Evolutionary conservation across 2,888 invertebrate genomes (phyloP).

Genomic region (Hirtodrosophila cameraria): DNA sequence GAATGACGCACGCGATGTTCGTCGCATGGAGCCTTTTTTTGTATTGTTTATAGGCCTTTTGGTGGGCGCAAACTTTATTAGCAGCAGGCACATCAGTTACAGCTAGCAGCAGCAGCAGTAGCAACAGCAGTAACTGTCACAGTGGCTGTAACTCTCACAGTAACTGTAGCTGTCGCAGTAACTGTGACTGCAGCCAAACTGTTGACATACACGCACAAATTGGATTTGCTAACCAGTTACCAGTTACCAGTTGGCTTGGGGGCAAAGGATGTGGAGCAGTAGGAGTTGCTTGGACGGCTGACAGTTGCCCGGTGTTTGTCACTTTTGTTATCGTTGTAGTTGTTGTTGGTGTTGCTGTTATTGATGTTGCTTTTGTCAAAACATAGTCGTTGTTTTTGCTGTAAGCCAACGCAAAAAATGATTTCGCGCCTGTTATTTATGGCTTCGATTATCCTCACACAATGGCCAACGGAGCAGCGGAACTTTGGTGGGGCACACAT

Average conservation of each 20-base stretch:
- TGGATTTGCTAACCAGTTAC: conserved; percentile 77
- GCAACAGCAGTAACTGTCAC: conserved; percentile 15
- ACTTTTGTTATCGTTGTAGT: conserved; percentile 46
- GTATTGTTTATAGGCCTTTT: neutral
- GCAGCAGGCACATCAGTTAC: conserved; percentile 8
- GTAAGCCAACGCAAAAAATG: conserved; percentile 40
- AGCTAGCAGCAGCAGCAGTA: conserved; percentile 19
- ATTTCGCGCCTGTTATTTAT: conserved; percentile 77
- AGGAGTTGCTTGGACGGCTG: conserved; percentile 29
- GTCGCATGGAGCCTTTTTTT: conserved; percentile 22
- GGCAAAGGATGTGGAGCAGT: neutral
- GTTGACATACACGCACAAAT: conserved; percentile 76
- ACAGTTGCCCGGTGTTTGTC: conserved; percentile 74
- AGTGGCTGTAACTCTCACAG: conserved; percentile 30
- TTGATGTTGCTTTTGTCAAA: conserved; percentile 20
- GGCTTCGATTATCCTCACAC: conserved; percentile 77
- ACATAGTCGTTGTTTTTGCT: conserved; percentile 26
- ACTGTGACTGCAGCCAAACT: conserved; percentile 56
- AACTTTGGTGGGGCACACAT: too few relatives aligned
- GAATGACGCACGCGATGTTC: conserved; percentile 48
- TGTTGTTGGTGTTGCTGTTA: neutral
- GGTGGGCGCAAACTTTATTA: conserved; percentile 18
- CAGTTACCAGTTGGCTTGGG: conserved; percentile 34
- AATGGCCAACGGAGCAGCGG: conserved; percentile 52
- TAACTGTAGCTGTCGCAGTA: conserved; percentile 29